These are phyloP conservation scores for Eupristina koningsbergeri DNA, from an alignment of 1,140 invertebrate species.

Conservation along the genomic window DNA sequence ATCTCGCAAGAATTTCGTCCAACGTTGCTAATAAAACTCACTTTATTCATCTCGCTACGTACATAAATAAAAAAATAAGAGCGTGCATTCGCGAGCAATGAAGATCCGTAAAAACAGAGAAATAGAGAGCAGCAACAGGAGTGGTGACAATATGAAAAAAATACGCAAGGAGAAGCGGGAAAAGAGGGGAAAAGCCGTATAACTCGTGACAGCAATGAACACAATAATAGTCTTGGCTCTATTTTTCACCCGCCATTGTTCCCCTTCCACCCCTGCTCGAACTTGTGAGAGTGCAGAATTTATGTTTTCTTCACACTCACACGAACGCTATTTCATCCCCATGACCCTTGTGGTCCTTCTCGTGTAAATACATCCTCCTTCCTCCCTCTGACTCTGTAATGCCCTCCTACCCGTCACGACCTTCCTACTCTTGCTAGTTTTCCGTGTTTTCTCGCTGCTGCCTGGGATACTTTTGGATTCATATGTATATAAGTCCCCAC, in stretches of 20 bases:
- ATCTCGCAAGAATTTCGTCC: background rate
- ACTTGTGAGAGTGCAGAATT: background rate
- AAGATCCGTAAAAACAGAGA: conserved; percentile 26
- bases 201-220: conserved; percentile 23
- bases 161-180: background rate
- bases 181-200: background rate
- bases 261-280: conserved; percentile 22
- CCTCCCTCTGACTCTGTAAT: background rate
- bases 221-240: conserved; percentile 37
- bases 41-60: background rate
- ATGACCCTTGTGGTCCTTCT: too few species aligned
- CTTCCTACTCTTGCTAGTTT: background rate
- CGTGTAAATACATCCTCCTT: background rate
- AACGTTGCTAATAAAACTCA: conserved; percentile 36
- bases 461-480: background rate
- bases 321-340: conserved; percentile 8
- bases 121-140: background rate
- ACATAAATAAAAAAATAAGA: background rate
- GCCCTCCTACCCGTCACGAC: background rate
- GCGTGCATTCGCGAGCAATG: background rate
- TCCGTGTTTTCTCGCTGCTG: background rate
- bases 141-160: background rate
- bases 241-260: conserved; percentile 46
- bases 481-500: background rate
- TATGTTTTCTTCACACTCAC: conserved; percentile 12